These are phyloP conservation scores for Sebastes trivittatus DNA, from an alignment of 2,797 vertebrate species.

Conservation along the genomic window DNA sequence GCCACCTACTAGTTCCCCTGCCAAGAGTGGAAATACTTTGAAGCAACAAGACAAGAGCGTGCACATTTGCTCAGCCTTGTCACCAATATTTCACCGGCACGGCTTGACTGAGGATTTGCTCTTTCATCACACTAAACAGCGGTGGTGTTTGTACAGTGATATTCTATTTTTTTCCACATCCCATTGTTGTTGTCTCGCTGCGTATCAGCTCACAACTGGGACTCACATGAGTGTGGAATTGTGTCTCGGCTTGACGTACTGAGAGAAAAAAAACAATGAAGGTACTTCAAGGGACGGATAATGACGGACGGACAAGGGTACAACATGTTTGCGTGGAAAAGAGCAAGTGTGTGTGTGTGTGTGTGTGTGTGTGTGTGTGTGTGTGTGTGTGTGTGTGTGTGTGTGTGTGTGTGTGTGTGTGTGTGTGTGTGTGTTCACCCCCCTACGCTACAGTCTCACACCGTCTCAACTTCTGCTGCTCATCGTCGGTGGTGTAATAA, in stretches of 20 bases:
- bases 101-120: constrained; percentile 28
- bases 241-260: constrained; percentile 55
- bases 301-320: constrained; percentile 44
- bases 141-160: constrained; percentile 35
- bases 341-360: neutral
- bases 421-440: neutral
- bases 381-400: neutral
- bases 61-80: constrained; percentile 28
- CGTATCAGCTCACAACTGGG: constrained; percentile 52
- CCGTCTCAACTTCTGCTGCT: constrained; percentile 69
- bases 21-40: constrained; percentile 39
- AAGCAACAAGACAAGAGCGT: constrained; percentile 37
- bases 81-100: constrained; percentile 21
- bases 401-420: neutral
- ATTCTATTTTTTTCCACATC: constrained; percentile 30
- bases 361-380: neutral
- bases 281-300: constrained; percentile 47
- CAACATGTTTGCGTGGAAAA: constrained; percentile 29
- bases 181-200: constrained; percentile 55
- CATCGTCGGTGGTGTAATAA: constrained; percentile 65
- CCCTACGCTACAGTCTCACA: constrained; percentile 34
- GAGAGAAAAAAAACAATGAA: constrained; percentile 16
- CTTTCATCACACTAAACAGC: constrained; percentile 63
- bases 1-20: constrained; percentile 28
- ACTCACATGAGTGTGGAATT: constrained; percentile 60